Base-by-base conservation (phyloP, 2,888 invertebrate species). In the Drosophila nigritarsus region DNA sequence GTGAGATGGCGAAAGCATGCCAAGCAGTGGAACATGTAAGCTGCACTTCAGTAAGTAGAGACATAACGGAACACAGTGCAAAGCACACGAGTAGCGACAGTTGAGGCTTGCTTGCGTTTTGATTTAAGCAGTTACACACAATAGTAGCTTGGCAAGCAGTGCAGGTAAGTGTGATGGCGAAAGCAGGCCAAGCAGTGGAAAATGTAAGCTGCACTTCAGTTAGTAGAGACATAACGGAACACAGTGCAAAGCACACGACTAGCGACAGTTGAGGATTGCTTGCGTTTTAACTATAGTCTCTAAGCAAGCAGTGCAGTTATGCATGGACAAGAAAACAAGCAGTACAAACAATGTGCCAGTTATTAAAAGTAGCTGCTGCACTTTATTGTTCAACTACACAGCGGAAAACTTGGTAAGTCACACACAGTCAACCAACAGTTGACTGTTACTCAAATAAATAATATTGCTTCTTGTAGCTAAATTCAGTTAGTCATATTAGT, bases 291-390 rank as follows among this genome's bases (percentile, higher is more conserved):
- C n/a, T n/a, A n/a, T n/a, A n/a, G n/a, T n/a, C n/a, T n/a, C n/a
- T n/a, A 18, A 18, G 29, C 11, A 49, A 49, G 49, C 53, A 53
- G 34, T 51, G 3, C 6, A 30, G 6, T 11, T n/a, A 2, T 4
- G 20, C 4, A 0, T 0, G 4, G n/a, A 7, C n/a, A 20, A 13
- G 7, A 53, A 2, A 20, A 3, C 3, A 27, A 55, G n/a, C 38
- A 38, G 38, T 13, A 3, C 1, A 2, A 5, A 2, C 27, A 1
- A 1, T 9, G 4, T 13, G 13, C 3, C 0, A 13, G 0, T 1
- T 42, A 13, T 42, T 13, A 0, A 20, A 45, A 45, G 20, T 24
- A 24, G 4, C 20, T 15, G 24, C 0, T 15, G 20, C 13, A 15
- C 20, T 7, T 7, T 20, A 7, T 7, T 20, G 3, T 7, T 45